phyloP scores from a whole-genome alignment of 2,888 invertebrate species.

The Tridacna crocea region DNA sequence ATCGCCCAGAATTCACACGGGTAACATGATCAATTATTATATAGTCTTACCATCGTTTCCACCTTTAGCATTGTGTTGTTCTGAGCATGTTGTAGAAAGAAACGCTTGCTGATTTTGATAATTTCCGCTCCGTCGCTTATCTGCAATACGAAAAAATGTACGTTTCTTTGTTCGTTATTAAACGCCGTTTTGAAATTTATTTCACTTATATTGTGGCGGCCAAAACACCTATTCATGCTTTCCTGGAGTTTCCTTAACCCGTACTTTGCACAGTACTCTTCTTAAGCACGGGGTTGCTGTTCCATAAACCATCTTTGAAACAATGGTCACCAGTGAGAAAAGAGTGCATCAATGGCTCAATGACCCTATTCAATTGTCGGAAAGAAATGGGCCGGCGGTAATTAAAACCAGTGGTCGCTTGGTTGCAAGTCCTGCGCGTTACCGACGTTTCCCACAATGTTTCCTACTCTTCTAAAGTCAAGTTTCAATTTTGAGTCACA shows the following conservation, averaged over 20 bases:
- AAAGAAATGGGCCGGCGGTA: not conserved
- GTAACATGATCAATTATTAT: no score
- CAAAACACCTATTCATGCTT: not conserved
- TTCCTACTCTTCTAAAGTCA: no score
- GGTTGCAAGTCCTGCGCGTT: not conserved
- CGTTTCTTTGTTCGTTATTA: not conserved
- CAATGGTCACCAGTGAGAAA: not conserved
- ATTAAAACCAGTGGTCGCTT: not conserved
- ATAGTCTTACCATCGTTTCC: constrained; percentile 79
- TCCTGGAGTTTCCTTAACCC: not conserved
- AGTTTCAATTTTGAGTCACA: no score
- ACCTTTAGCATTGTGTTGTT: constrained; percentile 83
- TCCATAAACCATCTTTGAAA: not conserved
- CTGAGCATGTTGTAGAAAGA: constrained; percentile 81
- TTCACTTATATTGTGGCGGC: not conserved
- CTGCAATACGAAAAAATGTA: constrained; percentile 64
- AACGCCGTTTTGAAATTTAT: not conserved
- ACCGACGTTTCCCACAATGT: no score
- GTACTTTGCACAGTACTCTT: not conserved
- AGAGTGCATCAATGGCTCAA: not conserved
- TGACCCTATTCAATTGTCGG: not conserved
- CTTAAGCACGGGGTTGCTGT: not conserved
- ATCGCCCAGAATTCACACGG: no score
- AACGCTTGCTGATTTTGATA: constrained; percentile 81
- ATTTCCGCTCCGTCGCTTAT: constrained; percentile 82